A percentile compares a stretch with the other conserved stretches of the same genome.
Conservation (phyloP, 1,140 invertebrate genomes). For the Anastrepha obliqua region DNA sequence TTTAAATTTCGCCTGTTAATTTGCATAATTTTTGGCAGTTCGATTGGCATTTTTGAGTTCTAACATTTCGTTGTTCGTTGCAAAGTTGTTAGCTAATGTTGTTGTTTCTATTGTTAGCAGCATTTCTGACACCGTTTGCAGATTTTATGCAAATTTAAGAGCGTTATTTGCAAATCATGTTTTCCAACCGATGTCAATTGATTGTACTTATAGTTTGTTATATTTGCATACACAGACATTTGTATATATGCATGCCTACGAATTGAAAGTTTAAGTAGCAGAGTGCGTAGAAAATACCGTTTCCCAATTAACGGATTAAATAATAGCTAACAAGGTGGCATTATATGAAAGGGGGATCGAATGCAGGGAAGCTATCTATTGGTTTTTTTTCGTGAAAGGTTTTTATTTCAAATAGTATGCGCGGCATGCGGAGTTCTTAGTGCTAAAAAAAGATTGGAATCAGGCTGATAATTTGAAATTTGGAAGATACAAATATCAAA, state of each 20-base stretch:
- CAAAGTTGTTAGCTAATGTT: conserved; percentile 62
- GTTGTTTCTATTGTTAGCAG: conserved; percentile 54
- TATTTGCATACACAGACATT: too few relatives aligned
- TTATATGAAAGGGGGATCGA: background rate
- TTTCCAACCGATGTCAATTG: conserved; percentile 56
- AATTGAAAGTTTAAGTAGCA: background rate
- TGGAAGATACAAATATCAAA: too few relatives aligned
- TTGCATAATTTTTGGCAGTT: conserved; percentile 50
- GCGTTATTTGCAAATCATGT: conserved; percentile 59
- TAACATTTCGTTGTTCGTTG: background rate
- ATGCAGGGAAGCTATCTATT: background rate
- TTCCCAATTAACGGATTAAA: conserved; percentile 28
- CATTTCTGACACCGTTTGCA: conserved; percentile 58
- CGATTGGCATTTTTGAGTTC: conserved; percentile 56
- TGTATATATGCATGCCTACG: background rate
- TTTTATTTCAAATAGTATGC: too few relatives aligned
- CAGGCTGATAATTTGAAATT: too few relatives aligned
- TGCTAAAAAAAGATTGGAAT: too few relatives aligned
- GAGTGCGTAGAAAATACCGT: background rate
- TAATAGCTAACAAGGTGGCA: background rate
- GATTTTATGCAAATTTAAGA: conserved; percentile 58
- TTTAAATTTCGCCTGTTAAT: conserved; percentile 30
- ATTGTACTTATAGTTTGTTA: background rate
- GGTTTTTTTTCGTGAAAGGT: too few relatives aligned
- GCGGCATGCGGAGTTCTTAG: too few relatives aligned